Evolutionary conservation across 2,888 invertebrate species (phyloP), one percentile per base, ranked within the genome.

Genomic region (Ceramica pisi): DNA sequence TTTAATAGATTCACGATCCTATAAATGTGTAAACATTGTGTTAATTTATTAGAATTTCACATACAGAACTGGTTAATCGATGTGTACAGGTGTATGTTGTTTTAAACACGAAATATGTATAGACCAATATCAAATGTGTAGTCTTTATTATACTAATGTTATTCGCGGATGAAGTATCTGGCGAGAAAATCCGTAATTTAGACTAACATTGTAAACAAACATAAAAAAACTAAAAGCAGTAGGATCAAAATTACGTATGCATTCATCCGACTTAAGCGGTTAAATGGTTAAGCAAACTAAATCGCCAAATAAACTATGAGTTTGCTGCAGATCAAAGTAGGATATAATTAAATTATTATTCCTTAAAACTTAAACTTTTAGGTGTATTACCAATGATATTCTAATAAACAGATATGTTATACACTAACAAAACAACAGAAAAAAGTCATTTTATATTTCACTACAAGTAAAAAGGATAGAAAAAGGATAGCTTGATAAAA

Each of bases 51-150:
- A 80, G 19, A 51, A 64, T 57, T 72, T 38, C 44, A 61, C 21
- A 14, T 64, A 64, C 57, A 50, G 50, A 48, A 59, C 55, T 73
- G 56, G 56, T 57, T 77, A 65, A 75, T 72, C 48, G 16, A 72
- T 44, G 57, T 61, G 70, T 74, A 61, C 77, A 67, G 59, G 60
- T 63, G 63, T 69, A 55, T 71, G 56, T 70, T 70, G 55, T 78
- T 78, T 44, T 70, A 67, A 76, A 70, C 68, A 74, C 63, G 48
- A 73, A 64, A 59, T 57, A 69, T 46, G 41, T 65, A 38, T 63
- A 21, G 14, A 23, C 21, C 65, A 56, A 68, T 68, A 64, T 67
- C 62, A 71, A 70, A 60, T 64, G 31, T 68, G 41, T 80, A 68
- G 21, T 57, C 21, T 57, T 35, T 38, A 57, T 21, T 31, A 56